Evolutionary conservation across 1,140 invertebrate genomes (phyloP).

Genomic region (Scaptomyza graminum): DNA sequence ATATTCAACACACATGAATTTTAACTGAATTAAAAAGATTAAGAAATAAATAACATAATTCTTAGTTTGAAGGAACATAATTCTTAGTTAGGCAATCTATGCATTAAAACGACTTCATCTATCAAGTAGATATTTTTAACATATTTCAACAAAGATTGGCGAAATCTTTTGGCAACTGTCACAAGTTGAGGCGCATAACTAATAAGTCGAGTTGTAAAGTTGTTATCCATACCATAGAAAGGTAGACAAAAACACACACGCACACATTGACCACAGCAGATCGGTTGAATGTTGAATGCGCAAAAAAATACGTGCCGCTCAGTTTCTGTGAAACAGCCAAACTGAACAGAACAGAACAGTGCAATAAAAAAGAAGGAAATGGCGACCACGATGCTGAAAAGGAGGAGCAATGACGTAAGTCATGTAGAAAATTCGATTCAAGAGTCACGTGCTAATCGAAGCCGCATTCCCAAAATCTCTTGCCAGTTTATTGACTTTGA

Average conservation of each 20-base stretch:
- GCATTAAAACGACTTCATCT: no score
- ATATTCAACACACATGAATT: no score
- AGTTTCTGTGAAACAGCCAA: not conserved
- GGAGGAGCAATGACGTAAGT: conserved; percentile 18
- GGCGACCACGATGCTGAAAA: conserved; percentile 12
- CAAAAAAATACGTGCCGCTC: conserved; percentile 26
- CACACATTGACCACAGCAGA: not conserved
- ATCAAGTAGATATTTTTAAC: no score
- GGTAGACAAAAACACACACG: not conserved
- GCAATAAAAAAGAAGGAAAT: not conserved
- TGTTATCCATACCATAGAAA: not conserved
- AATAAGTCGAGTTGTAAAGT: not conserved
- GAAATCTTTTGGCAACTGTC: conserved; percentile 1
- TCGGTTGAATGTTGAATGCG: conserved; percentile 15
- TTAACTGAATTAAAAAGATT: no score
- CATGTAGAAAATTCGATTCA: conserved; percentile 53
- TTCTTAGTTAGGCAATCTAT: no score
- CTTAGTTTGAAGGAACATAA: no score
- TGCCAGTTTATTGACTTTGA: conserved; percentile 67
- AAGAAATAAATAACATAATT: no score
- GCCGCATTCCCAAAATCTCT: conserved; percentile 61
- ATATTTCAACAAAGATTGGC: not conserved
- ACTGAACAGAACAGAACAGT: conserved; percentile 3
- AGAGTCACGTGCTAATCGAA: conserved; percentile 73
- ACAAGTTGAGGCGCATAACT: conserved; percentile 3